A percentile compares a stretch with the other conserved stretches of the same genome.
These are phyloP conservation scores for Dicrurus megarhynchus DNA, from an alignment of 2,113 vertebrate genomes.

Conservation along the genomic window DNA sequence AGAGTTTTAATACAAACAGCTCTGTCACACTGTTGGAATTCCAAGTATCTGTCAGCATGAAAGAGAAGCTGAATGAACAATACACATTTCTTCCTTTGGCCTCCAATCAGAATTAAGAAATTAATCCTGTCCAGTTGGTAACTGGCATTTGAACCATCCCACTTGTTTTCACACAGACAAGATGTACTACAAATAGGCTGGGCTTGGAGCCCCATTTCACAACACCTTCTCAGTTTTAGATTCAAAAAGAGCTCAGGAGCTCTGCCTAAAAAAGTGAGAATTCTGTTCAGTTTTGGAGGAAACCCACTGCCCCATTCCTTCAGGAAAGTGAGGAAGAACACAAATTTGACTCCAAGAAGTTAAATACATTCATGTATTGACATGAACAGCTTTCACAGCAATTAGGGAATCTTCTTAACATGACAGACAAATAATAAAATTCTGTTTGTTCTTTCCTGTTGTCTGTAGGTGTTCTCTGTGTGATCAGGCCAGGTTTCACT, in stretches of 20 bases:
- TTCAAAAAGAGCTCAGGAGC: not conserved
- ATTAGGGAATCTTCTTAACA: not conserved
- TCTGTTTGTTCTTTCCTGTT: not conserved
- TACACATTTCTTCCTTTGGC: not conserved
- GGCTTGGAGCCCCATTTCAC: not conserved
- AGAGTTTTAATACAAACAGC: slow-evolving; percentile 44
- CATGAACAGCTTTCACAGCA: not conserved
- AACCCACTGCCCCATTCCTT: not conserved
- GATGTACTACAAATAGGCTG: not conserved
- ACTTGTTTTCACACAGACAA: not conserved
- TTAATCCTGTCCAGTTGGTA: not conserved
- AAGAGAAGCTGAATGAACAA: not conserved
- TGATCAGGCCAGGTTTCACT: not conserved
- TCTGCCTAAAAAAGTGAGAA: not conserved
- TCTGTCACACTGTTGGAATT: not conserved
- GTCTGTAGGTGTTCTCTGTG: not conserved
- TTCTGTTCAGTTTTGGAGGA: not conserved
- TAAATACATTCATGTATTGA: not conserved
- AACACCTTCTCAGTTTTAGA: not conserved
- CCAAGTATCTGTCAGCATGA: slow-evolving; percentile 38
- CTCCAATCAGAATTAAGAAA: not conserved
- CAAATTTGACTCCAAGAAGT: not conserved
- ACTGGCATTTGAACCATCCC: not conserved
- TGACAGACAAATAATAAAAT: not conserved
- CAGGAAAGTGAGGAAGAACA: not conserved